Base-by-base conservation (phyloP, 2,113 vertebrate species). In the Silurus glanis region DNA sequence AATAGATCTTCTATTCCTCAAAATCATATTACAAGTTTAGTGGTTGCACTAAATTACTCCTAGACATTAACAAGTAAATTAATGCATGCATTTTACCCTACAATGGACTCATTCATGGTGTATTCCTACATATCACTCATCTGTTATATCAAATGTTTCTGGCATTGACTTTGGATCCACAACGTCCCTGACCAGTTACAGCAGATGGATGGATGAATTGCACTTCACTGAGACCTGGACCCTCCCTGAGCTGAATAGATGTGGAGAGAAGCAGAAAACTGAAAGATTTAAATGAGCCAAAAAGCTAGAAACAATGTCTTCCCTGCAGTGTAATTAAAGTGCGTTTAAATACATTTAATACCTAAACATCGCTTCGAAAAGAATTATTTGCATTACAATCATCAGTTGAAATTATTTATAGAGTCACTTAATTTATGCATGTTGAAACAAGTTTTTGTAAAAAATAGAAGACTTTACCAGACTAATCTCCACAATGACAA, bases 401-500 rank as follows among this genome's bases (percentile, higher is more conserved):
- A 14, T 51, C 47, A 75, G 23, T 16, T 76, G 6, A 55, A 76
- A n/a, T 55, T 23, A 78, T 78, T 53, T 55, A 78, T 78, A 13
- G 21, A 75, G 10, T 75, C 72, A 55, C 12, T 9, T 16, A 55
- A 9, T 55, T 76, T 78, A 25, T 78, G 51, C 7, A 78, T 5
- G 23, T 78, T 78, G 9, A 12, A 53, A 83, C n/a, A 47, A 55
- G n/a, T 85, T 67, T 55, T 28, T 79, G 19, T 25, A 78, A 55
- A 55, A 53, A 62, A 9, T 53, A 21, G 7, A 47, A 45, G 59
- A n/a, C 58, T 66, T 53, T 37, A 62, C 6, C 72, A 76, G 9
- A 79, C 12, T 80, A 67, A 62, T 23, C 64, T 5, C 21, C 37
- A 37, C 12, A 51, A 45, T 47, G 28, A 56, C 5, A 62, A 78